Evolutionary conservation across 1,140 invertebrate species (phyloP).

Genomic region (Hyphantria cunea): DNA sequence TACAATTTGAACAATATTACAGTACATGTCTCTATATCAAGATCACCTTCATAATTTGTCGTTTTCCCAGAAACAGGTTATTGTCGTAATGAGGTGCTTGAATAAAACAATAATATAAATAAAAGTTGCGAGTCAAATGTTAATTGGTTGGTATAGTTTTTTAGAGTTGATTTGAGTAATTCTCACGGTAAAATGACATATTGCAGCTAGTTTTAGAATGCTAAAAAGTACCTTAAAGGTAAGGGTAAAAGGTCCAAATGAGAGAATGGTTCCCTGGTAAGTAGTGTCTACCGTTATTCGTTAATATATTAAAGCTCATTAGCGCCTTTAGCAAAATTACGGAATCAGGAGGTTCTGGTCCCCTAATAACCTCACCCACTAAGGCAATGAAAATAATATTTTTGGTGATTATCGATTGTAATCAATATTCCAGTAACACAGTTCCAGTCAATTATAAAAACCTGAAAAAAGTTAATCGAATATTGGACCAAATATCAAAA

Average conservation of each 20-base stretch:
- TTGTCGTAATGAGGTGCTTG: slow-evolving; percentile 48
- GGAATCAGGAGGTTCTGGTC: no score
- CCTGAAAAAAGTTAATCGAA: background rate
- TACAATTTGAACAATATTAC: slow-evolving; percentile 46
- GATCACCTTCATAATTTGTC: slow-evolving; percentile 67
- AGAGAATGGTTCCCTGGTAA: no score
- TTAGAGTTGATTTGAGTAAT: slow-evolving; percentile 3
- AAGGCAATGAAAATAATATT: no score
- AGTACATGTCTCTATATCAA: slow-evolving; percentile 44
- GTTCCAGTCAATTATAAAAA: no score
- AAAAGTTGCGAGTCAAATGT: slow-evolving; percentile 14
- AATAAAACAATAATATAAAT: slow-evolving; percentile 30
- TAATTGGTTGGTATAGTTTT: slow-evolving; percentile 23
- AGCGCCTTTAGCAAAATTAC: no score
- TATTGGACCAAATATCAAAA: slow-evolving; percentile 8
- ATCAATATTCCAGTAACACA: no score
- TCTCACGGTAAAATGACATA: slow-evolving; percentile 7
- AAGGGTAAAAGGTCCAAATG: no score
- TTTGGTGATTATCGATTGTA: no score
- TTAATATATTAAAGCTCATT: no score
- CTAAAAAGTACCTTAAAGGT: background rate
- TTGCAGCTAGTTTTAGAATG: background rate
- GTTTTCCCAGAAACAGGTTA: slow-evolving; percentile 57
- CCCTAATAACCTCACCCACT: no score
- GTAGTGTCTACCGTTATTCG: no score